Evolutionary conservation across 2,888 invertebrate genomes (phyloP), one percentile per base, ranked within the genome.

Genomic region (Noctua janthe): DNA sequence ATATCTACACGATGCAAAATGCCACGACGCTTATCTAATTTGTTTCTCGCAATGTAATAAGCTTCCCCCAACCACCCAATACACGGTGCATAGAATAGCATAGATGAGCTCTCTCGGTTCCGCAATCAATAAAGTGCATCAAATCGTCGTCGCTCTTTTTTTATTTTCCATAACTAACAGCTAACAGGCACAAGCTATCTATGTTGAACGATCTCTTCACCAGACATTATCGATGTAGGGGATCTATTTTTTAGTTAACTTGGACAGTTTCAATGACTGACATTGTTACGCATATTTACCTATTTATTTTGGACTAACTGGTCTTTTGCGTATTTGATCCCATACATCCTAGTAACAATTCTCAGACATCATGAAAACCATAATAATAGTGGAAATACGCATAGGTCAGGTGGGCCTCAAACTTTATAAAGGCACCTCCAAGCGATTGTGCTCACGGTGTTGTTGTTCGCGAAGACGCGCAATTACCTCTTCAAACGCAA

Each of bases 41-140:
- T 35, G 29, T 79, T 35, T 51, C 79, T 62, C 71, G 70, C 35
- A 54, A 64, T 79, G 35, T 66, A 64, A 47, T 54, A 54, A 54
- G 54, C 39, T 71, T 17, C 64, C 54, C 47, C 39, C 23, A 29
- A 20, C 20, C 51, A 20, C n/a, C 35, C 20, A 17, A 64, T 35
- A 35, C 62, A 64, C 47, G 47, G 56, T 80, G 76, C 80, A 87
- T 73, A 74, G 54, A 79, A 81, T 67, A 77, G 54, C 56, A 69
- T 77, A 79, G 71, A 71, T 70, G 59, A 66, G 76, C 74, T 74
- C 29, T 84, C 85, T 78, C 83, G 76, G 80, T 85, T 87, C 83
- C 85, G 82, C 87, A 90, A 90, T 91, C 91, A 91, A 91, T 92
- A 92, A 89, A 88, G 75, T 86, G 85, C 86, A 90, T 86, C 77